Percentiles rank a stretch among this genome's conserved stretches.
Evolutionary conservation across 2,797 vertebrate species (phyloP).

Genomic region (Tragelaphus oryx): DNA sequence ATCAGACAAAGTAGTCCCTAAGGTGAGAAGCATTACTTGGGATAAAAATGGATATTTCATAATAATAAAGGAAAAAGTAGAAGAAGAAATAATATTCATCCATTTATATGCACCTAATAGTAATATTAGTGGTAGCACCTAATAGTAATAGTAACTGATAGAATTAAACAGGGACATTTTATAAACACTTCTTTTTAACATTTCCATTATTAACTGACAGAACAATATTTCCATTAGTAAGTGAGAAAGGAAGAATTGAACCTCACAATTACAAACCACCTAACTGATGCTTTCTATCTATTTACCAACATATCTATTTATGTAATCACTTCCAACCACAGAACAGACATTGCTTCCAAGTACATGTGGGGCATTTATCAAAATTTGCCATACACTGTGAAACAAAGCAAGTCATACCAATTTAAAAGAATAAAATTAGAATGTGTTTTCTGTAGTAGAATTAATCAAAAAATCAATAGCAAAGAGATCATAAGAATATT

Average conservation of each 20-base stretch:
- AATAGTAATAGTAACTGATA: neutral
- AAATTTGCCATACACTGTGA: neutral
- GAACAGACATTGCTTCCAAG: neutral
- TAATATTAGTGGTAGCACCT: neutral
- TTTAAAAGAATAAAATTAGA: neutral
- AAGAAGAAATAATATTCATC: neutral
- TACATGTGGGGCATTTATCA: neutral
- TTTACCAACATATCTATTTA: neutral
- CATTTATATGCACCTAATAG: neutral
- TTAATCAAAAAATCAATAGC: neutral
- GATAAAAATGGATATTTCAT: neutral
- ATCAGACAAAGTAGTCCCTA: neutral
- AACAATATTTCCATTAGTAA: neutral
- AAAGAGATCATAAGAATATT: neutral
- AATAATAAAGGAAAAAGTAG: neutral
- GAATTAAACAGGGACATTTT: neutral
- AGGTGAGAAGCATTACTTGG: neutral
- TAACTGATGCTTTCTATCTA: neutral
- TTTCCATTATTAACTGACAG: neutral
- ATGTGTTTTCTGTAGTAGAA: neutral
- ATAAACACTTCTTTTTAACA: neutral
- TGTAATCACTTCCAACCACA: neutral
- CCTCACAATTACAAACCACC: neutral
- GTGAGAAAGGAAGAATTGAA: neutral
- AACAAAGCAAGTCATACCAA: neutral